phyloP scores from a whole-genome alignment of 92 coral and sea anemone species.

The Epizoanthus fatuus region DNA sequence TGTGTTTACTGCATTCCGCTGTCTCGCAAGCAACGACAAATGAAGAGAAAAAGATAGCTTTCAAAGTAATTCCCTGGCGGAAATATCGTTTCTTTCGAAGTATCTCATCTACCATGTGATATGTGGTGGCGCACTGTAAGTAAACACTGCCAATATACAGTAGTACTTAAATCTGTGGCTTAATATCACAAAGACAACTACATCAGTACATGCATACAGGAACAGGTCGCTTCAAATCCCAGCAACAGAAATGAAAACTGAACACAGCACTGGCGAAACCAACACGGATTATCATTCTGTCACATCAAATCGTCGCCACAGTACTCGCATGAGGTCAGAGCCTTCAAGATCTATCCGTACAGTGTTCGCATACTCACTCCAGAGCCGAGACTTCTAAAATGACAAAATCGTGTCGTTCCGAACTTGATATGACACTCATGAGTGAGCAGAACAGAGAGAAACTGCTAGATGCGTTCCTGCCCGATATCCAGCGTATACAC shows the following conservation, averaged over 20 bases:
- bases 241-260: slow-evolving; percentile 19
- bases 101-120: background rate
- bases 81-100: background rate
- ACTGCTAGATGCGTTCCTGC: slow-evolving; percentile 82
- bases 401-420: slow-evolving; percentile 80
- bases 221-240: background rate
- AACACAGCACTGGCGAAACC: background rate
- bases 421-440: slow-evolving; percentile 82
- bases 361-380: background rate
- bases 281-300: background rate
- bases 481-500: slow-evolving; percentile 88
- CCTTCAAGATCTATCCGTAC: slow-evolving; percentile 17
- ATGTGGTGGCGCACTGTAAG: background rate
- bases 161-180: background rate
- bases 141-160: background rate
- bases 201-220: too few species aligned
- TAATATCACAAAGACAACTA: background rate
- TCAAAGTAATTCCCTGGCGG: background rate
- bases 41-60: background rate
- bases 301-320: background rate
- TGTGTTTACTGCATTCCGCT: slow-evolving; percentile 20
- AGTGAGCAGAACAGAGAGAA: slow-evolving; percentile 81
- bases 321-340: slow-evolving; percentile 31
- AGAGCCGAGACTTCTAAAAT: slow-evolving; percentile 6
- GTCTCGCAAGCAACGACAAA: background rate